Conservation (phyloP, 2,113 vertebrate genomes). For the Dryoscopus gambensis region DNA sequence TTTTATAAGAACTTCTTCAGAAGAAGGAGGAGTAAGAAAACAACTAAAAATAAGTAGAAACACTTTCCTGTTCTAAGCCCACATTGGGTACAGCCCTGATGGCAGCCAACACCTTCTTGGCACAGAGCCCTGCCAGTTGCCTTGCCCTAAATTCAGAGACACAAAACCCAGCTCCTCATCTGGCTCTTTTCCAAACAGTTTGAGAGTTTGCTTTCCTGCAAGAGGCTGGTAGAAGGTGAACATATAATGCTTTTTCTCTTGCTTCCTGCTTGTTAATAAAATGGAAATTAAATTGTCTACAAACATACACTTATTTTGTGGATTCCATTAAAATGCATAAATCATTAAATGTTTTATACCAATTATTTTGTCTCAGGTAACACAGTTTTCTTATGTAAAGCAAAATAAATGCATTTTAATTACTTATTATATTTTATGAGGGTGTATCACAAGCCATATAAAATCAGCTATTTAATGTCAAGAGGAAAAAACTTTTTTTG, state of each 20-base stretch:
- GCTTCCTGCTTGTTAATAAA: not conserved
- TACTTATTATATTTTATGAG: not conserved
- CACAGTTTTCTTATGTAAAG: not conserved
- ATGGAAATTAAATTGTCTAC: not conserved
- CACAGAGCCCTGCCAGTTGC: slow-evolving; percentile 18
- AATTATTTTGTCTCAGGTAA: not conserved
- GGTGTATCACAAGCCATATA: not conserved
- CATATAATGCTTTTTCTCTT: not conserved
- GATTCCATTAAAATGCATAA: not conserved
- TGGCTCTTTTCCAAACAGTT: not conserved
- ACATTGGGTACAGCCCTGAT: not conserved
- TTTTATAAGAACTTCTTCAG: slow-evolving; percentile 63
- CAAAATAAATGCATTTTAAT: not conserved
- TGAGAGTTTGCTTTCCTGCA: not conserved
- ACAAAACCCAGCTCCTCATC: slow-evolving; percentile 27
- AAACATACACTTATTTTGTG: not conserved
- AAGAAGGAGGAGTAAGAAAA: slow-evolving; percentile 32
- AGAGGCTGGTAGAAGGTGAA: not conserved
- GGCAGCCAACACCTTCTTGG: slow-evolving; percentile 26
- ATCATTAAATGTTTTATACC: not conserved
- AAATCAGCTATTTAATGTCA: not conserved
- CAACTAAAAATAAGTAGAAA: slow-evolving; percentile 50
- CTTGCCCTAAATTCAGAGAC: slow-evolving; percentile 21
- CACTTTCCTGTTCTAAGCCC: slow-evolving; percentile 9
- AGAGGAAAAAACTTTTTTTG: not conserved